phyloP scores from a whole-genome alignment of 2,113 vertebrate species.

The Pollachius pollachius region DNA sequence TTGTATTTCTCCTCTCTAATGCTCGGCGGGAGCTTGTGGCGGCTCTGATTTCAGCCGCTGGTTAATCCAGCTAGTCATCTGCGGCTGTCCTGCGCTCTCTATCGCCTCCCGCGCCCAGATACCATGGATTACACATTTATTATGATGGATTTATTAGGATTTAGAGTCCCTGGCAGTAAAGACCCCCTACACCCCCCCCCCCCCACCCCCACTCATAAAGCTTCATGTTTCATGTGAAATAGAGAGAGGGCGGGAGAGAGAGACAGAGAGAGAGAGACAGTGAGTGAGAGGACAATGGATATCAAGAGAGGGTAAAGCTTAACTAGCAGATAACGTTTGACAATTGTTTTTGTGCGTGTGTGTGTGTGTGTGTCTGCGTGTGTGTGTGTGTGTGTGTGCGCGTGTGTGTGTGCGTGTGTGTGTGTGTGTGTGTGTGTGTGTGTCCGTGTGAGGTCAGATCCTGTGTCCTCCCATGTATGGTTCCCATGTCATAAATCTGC shows the following conservation, averaged over 20 bases:
- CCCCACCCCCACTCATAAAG: constrained; percentile 35
- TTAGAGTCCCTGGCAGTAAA: constrained; percentile 54
- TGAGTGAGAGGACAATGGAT: constrained; percentile 9
- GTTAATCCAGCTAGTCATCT: constrained; percentile 70
- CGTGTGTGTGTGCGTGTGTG: constrained; percentile 5
- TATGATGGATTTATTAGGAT: constrained; percentile 70
- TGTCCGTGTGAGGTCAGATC: constrained; percentile 45
- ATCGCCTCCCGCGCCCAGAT: constrained; percentile 62
- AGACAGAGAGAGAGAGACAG: constrained; percentile 18
- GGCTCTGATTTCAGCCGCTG: constrained; percentile 65
- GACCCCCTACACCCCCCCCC: constrained; percentile 9
- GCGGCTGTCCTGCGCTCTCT: constrained; percentile 57
- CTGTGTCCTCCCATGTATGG: constrained; percentile 44
- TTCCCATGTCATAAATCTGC: constrained; percentile 57
- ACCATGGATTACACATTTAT: constrained; percentile 66
- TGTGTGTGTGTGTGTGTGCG: constrained; percentile 6
- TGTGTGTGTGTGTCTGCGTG: constrained; percentile 9
- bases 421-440: constrained; percentile 23
- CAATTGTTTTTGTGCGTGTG: constrained; percentile 14
- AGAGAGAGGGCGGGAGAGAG: constrained; percentile 23
- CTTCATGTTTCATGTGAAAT: constrained; percentile 44
- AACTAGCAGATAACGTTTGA: neutral
- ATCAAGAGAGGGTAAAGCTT: constrained; percentile 12
- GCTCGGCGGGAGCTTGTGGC: constrained; percentile 59
- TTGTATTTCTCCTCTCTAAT: constrained; percentile 69